phyloP scores from a whole-genome alignment of 2,797 vertebrate genomes.

The Streptopelia turtur region DNA sequence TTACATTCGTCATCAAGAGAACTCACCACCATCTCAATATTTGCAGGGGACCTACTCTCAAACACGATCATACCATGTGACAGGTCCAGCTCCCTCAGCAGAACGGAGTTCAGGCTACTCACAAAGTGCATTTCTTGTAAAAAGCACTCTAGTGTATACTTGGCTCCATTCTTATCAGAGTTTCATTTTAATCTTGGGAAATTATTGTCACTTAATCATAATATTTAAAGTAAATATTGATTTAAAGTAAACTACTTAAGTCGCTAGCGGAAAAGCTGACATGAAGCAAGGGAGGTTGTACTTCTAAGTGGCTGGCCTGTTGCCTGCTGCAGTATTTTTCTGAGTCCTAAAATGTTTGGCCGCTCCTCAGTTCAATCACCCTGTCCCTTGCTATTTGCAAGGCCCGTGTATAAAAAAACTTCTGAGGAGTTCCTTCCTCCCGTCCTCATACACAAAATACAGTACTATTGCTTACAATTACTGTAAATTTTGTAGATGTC shows the following conservation, averaged over 20 bases:
- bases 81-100: neutral
- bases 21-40: neutral
- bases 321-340: neutral
- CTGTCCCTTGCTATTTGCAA: neutral
- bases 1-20: neutral
- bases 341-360: neutral
- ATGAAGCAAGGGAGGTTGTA: neutral
- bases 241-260: conserved; percentile 8
- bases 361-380: neutral
- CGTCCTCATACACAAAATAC: neutral
- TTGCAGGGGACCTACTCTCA: neutral
- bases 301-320: neutral
- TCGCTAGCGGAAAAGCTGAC: neutral
- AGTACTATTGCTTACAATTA: neutral
- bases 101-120: neutral
- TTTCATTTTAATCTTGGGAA: conserved; percentile 8
- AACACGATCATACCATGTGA: neutral
- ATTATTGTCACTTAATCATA: conserved; percentile 30
- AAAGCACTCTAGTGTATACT: neutral
- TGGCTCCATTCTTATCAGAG: neutral
- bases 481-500: neutral
- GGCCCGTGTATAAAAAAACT: neutral
- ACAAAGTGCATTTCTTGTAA: neutral
- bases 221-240: conserved; percentile 45
- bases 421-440: neutral